Conservation (phyloP, 2,797 vertebrate species). For the Ctenopoma multispine region DNA sequence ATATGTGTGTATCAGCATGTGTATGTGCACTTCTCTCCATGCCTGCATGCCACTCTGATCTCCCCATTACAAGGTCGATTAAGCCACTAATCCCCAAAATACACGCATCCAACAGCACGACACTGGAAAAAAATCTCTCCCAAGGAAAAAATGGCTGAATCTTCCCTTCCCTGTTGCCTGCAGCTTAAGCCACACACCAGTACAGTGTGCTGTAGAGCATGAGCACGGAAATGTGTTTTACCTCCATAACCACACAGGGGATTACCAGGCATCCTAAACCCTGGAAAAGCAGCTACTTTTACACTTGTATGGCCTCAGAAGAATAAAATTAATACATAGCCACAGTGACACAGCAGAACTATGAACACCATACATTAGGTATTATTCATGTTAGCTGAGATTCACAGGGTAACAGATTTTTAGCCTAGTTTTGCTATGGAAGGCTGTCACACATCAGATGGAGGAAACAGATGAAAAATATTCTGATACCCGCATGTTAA, state of each 20-base stretch:
- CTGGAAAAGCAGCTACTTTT: constrained; percentile 74
- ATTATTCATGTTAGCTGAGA: constrained; percentile 47
- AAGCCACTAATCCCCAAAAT: constrained; percentile 89
- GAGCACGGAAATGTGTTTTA: constrained; percentile 83
- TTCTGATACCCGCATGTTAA: constrained; percentile 1
- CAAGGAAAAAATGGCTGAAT: constrained; percentile 71
- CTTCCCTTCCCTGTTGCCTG: constrained; percentile 74
- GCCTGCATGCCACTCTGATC: constrained; percentile 86
- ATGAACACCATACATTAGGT: constrained; percentile 22
- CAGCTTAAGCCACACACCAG: constrained; percentile 82
- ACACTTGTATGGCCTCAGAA: constrained; percentile 60
- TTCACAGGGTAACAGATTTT: constrained; percentile 27
- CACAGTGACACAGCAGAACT: constrained; percentile 56
- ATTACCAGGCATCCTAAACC: constrained; percentile 80
- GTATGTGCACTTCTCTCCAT: constrained; percentile 76
- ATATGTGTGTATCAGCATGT: constrained; percentile 50
- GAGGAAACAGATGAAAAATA: constrained; percentile 21
- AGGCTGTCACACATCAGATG: neutral
- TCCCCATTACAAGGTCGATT: constrained; percentile 91
- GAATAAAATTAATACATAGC: constrained; percentile 53
- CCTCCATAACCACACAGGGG: constrained; percentile 77
- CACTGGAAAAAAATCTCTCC: constrained; percentile 71
- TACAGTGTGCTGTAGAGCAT: constrained; percentile 76
- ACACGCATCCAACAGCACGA: constrained; percentile 85
- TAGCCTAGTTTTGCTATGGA: constrained; percentile 1